phyloP scores from a whole-genome alignment of 2,113 vertebrate genomes.

The Psittacara wagleri region DNA sequence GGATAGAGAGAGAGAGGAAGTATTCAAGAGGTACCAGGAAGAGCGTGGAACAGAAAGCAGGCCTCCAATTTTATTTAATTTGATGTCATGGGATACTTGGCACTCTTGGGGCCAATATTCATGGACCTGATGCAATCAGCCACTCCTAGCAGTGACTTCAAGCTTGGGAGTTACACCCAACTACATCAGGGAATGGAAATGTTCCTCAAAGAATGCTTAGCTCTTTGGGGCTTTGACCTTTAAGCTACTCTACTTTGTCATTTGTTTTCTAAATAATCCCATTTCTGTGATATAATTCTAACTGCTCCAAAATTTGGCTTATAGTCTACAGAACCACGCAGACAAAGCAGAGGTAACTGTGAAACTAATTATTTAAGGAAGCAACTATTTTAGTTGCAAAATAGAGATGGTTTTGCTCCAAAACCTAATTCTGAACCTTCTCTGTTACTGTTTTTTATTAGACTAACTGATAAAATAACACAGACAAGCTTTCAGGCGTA shows the following conservation, averaged over 20 bases:
- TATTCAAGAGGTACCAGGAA: not conserved
- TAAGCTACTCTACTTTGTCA: not conserved
- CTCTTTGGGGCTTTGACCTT: slow-evolving; percentile 14
- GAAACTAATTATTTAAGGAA: slow-evolving; percentile 29
- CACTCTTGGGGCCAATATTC: not conserved
- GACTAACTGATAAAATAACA: not conserved
- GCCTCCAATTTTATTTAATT: not conserved
- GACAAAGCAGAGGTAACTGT: not conserved
- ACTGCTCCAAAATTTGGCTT: slow-evolving; percentile 5
- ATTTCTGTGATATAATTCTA: slow-evolving; percentile 14
- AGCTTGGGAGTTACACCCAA: slow-evolving; percentile 29
- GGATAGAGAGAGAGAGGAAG: not conserved
- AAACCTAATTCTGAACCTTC: not conserved
- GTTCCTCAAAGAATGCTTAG: slow-evolving; percentile 2
- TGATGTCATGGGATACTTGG: not conserved
- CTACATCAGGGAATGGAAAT: slow-evolving; percentile 7
- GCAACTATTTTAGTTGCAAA: slow-evolving; percentile 7
- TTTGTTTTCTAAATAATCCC: slow-evolving; percentile 22
- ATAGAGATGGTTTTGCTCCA: not conserved
- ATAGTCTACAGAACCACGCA: not conserved
- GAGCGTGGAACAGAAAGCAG: not conserved
- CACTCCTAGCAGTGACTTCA: slow-evolving; percentile 21
- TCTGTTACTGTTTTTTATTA: not conserved
- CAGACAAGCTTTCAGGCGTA: not conserved
- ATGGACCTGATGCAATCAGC: slow-evolving; percentile 36